Conservation (phyloP, 2,797 vertebrate species). For the Centropyge bicolor region DNA sequence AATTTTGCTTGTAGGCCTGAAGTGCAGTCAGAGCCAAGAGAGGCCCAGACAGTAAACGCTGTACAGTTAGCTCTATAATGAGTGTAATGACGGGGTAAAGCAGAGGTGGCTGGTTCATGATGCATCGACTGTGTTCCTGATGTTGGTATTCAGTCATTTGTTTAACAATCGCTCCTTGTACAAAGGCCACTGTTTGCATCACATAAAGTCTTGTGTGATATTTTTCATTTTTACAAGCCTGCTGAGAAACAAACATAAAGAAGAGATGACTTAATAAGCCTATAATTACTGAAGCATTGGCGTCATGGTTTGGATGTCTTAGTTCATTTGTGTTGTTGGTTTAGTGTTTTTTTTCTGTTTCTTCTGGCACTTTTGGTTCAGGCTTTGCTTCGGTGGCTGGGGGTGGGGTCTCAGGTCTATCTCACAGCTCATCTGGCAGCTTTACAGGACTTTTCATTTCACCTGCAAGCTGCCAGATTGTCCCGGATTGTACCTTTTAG, state of each 20-base stretch:
- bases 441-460: no score
- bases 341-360: no score
- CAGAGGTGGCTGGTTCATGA: slow-evolving; percentile 18
- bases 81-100: slow-evolving; percentile 17
- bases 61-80: slow-evolving; percentile 9
- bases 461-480: no score
- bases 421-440: no score
- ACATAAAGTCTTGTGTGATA: neutral
- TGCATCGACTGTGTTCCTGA: slow-evolving; percentile 10
- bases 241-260: neutral
- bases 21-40: neutral
- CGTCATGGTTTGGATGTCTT: no score
- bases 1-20: neutral
- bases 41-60: neutral
- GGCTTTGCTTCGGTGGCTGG: no score
- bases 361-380: no score
- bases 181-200: neutral
- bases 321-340: no score
- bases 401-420: no score
- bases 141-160: neutral
- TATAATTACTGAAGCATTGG: slow-evolving; percentile 2
- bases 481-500: no score
- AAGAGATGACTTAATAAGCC: slow-evolving; percentile 1
- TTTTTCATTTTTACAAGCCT: neutral
- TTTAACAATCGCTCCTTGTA: neutral